A percentile compares a stretch with the other conserved stretches of the same genome.
phyloP scores from a whole-genome alignment of 2,888 invertebrate genomes.

The Prenolepis imparis region DNA sequence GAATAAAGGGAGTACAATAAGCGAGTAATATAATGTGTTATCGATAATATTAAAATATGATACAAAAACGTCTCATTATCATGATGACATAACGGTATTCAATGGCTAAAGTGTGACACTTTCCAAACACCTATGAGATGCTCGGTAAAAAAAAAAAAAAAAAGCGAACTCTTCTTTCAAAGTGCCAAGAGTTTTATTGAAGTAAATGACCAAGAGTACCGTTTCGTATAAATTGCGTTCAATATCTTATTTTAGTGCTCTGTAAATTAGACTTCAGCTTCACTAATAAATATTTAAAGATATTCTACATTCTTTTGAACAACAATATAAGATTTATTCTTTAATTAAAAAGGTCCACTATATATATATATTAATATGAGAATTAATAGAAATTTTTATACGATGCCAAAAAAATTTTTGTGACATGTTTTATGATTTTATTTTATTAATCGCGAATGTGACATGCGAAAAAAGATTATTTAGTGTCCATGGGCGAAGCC shows the following conservation, averaged over 20 bases:
- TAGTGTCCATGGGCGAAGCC: too few species aligned
- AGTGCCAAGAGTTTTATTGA: slow-evolving; percentile 31
- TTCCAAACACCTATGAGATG: slow-evolving; percentile 52
- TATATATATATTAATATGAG: neutral
- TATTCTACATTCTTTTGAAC: neutral
- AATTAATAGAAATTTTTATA: neutral
- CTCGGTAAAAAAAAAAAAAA: neutral
- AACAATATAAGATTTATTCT: neutral
- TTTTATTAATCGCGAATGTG: neutral
- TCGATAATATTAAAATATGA: slow-evolving; percentile 29
- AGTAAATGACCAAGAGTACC: neutral
- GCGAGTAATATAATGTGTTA: slow-evolving; percentile 19
- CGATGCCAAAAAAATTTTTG: neutral
- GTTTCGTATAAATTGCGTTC: neutral
- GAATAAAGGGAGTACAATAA: neutral
- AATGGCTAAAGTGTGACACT: slow-evolving; percentile 62
- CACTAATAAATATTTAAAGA: neutral
- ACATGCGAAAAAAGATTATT: neutral
- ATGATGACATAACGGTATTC: slow-evolving; percentile 51
- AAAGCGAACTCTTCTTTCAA: slow-evolving; percentile 34
- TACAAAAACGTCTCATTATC: slow-evolving; percentile 47
- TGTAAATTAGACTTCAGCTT: neutral
- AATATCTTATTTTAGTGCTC: neutral
- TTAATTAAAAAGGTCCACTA: neutral
- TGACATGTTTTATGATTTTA: neutral